phyloP scores from a whole-genome alignment of 2,888 invertebrate genomes.

The Acleris holmiana region DNA sequence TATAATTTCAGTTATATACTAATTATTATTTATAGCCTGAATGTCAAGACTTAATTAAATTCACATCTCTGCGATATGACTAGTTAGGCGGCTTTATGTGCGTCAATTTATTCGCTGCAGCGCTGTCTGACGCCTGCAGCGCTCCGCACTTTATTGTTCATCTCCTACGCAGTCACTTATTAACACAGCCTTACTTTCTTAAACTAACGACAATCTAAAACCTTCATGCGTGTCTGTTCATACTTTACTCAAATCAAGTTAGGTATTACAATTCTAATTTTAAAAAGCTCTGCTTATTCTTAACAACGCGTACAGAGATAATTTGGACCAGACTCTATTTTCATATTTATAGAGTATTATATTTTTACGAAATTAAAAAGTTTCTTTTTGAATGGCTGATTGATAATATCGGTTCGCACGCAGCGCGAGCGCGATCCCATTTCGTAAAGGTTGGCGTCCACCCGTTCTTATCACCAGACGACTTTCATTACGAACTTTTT shows the following conservation, averaged over 20 bases:
- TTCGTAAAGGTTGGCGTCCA: conserved; percentile 57
- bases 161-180: conserved; percentile 37
- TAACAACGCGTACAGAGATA: no score
- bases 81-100: conserved; percentile 52
- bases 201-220: conserved; percentile 32
- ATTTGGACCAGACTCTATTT: no score
- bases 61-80: conserved; percentile 48
- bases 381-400: conserved; percentile 3
- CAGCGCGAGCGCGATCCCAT: conserved; percentile 50
- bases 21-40: conserved; percentile 23
- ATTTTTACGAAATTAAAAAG: background rate
- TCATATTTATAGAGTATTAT: no score
- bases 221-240: background rate
- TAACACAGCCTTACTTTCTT: conserved; percentile 36
- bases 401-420: conserved; percentile 25
- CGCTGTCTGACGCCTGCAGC: conserved; percentile 39
- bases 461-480: conserved; percentile 70
- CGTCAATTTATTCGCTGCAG: conserved; percentile 54
- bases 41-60: conserved; percentile 43
- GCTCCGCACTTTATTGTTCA: conserved; percentile 33
- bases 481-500: conserved; percentile 82
- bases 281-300: no score
- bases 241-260: no score
- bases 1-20: conserved; percentile 17
- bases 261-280: no score